Conservation (phyloP, 2,888 invertebrate species). For the Amiota communis region DNA sequence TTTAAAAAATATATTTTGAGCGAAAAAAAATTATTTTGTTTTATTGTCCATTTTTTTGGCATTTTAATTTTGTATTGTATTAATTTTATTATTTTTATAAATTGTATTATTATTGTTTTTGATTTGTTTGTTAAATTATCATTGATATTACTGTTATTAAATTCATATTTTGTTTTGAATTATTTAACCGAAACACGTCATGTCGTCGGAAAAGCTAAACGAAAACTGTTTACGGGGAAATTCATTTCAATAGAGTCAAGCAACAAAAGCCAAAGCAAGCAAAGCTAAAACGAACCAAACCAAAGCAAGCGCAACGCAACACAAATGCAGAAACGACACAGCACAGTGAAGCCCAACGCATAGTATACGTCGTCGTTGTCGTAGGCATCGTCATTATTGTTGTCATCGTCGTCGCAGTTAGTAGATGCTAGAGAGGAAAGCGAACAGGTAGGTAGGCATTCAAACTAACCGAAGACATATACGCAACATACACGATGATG, state of each 20-base stretch:
- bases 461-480: too few species aligned
- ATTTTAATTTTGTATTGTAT: too few species aligned
- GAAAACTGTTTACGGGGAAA: conserved; percentile 67
- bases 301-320: conserved; percentile 22
- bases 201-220: conserved; percentile 72
- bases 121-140: too few species aligned
- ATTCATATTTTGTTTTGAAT: conserved; percentile 18
- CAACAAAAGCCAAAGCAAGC: conserved; percentile 15
- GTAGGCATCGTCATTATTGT: background rate
- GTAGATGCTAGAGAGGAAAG: background rate
- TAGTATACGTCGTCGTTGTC: background rate
- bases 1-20: conserved; percentile 4
- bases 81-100: too few species aligned
- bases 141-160: background rate
- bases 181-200: conserved; percentile 63
- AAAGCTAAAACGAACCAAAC: conserved; percentile 18
- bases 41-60: background rate
- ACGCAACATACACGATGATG: background rate
- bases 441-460: too few species aligned
- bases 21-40: conserved; percentile 4
- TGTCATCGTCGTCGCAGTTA: background rate
- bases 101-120: too few species aligned
- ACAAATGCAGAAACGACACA: conserved; percentile 21
- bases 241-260: conserved; percentile 38
- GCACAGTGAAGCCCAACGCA: conserved; percentile 32